Evolutionary conservation across 92 coral and sea anemone species (phyloP).

Genomic region (Zoanthus solanderi): DNA sequence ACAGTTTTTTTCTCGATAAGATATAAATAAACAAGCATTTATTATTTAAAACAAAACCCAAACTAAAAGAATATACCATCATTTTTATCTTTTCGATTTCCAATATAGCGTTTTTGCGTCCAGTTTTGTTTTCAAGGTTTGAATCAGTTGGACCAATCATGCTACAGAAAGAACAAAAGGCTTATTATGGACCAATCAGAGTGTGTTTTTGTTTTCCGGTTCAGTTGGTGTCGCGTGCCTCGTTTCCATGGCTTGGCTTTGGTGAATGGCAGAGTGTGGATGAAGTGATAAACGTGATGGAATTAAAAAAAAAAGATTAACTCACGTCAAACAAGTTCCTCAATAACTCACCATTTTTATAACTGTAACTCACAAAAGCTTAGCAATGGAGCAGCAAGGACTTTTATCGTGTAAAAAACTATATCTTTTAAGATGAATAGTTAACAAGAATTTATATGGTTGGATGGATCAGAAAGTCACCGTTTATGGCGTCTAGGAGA

Average conservation of each 20-base stretch:
- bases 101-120: not conserved
- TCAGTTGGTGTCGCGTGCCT: slow-evolving; percentile 67
- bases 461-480: slow-evolving; percentile 82
- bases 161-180: slow-evolving; percentile 13
- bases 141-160: slow-evolving; percentile 11
- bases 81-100: no score
- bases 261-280: slow-evolving; percentile 16
- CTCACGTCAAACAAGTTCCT: not conserved
- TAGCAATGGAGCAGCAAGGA: slow-evolving; percentile 3
- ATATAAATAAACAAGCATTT: no score
- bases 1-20: no score
- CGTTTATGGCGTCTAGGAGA: slow-evolving; percentile 62
- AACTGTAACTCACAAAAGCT: not conserved
- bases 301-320: not conserved
- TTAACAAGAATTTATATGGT: slow-evolving; percentile 20
- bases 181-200: slow-evolving; percentile 16
- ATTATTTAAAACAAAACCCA: no score
- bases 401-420: not conserved
- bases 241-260: slow-evolving; percentile 86
- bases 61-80: no score
- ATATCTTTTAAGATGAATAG: not conserved
- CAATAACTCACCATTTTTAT: not conserved
- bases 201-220: not conserved
- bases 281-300: slow-evolving; percentile 13
- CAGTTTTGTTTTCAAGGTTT: slow-evolving; percentile 2